A percentile compares a stretch with the other conserved stretches of the same genome.
These are phyloP conservation scores for Colossoma macropomum DNA, from an alignment of 2,113 vertebrate genomes.

Conservation along the genomic window DNA sequence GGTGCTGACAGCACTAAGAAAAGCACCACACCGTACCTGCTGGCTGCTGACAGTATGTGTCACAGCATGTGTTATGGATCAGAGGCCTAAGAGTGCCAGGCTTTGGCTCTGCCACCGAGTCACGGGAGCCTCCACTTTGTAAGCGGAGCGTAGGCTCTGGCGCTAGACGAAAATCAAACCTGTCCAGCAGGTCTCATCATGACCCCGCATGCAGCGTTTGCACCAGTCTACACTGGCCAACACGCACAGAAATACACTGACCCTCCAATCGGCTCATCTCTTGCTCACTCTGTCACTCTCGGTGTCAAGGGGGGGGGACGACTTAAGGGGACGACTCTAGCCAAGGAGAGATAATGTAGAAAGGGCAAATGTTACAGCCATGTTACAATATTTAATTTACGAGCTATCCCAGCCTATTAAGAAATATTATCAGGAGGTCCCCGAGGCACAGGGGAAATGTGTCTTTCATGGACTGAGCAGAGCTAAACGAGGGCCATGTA, in stretches of 20 bases:
- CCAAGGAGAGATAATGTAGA: neutral
- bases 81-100: conserved; percentile 20
- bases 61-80: conserved; percentile 66
- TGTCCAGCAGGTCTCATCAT: neutral
- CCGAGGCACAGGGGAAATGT: neutral
- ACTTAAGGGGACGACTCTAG: neutral
- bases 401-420: too few relatives aligned
- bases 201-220: conserved; percentile 8
- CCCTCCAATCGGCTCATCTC: neutral
- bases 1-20: conserved; percentile 64
- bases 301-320: too few relatives aligned
- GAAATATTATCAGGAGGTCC: neutral
- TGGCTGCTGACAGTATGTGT: conserved; percentile 65
- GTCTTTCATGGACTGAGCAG: neutral
- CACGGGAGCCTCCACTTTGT: neutral
- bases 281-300: neutral
- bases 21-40: conserved; percentile 59
- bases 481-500: neutral
- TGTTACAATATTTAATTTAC: neutral
- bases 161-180: conserved; percentile 7
- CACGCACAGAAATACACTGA: neutral
- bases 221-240: neutral
- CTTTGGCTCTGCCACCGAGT: conserved; percentile 26
- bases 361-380: neutral
- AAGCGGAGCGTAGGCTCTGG: neutral